These are phyloP conservation scores for Poecile atricapillus DNA, from an alignment of 2,113 vertebrate species.

Conservation along the genomic window DNA sequence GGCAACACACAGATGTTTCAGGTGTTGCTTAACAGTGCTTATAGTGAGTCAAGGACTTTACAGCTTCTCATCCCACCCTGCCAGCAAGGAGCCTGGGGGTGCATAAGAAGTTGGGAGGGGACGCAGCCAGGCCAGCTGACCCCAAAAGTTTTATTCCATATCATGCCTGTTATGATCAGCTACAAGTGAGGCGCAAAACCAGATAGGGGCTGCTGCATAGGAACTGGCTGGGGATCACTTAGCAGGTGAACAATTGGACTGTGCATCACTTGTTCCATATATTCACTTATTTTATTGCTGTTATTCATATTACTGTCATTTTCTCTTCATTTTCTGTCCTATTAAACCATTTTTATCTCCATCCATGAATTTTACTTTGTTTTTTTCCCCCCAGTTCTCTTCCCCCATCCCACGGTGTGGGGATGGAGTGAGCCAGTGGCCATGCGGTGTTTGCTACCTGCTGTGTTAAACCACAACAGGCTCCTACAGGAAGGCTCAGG, in stretches of 20 bases:
- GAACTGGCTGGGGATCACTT: background rate
- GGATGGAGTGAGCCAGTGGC: background rate
- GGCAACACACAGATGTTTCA: background rate
- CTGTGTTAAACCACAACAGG: background rate
- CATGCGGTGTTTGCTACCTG: background rate
- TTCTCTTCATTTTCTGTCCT: background rate
- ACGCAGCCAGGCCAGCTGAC: background rate
- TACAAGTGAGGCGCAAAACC: background rate
- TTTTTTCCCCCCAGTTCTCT: background rate
- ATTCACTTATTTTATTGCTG: background rate
- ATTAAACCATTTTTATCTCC: background rate
- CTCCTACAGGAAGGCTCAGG: background rate
- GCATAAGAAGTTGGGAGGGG: background rate
- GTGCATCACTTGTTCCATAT: background rate
- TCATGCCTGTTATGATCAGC: background rate
- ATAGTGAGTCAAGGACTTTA: background rate
- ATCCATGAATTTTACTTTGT: background rate
- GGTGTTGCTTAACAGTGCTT: background rate
- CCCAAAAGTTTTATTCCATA: background rate
- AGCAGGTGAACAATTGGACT: background rate
- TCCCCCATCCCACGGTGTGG: rapidly evolving
- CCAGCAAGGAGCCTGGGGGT: too few species aligned
- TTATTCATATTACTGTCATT: background rate
- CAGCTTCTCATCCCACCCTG: background rate
- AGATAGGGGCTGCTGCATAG: background rate